phyloP scores from a whole-genome alignment of 2,888 invertebrate genomes.

The Aleiodes leptofemur region DNA sequence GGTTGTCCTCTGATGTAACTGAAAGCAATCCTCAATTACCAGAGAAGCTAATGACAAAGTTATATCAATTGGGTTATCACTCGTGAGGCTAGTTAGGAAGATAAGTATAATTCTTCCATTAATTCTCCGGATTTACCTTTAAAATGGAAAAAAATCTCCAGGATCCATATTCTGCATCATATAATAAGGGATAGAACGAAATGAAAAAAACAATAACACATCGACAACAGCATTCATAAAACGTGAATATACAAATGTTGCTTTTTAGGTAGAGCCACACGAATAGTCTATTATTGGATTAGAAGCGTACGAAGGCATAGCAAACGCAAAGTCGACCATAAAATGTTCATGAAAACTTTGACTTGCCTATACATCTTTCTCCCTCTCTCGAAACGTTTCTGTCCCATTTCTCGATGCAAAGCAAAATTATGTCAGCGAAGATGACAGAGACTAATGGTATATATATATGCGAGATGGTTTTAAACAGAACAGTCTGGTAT shows the following conservation, averaged over 20 bases:
- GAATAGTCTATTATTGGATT: conserved; percentile 43
- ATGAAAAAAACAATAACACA: background rate
- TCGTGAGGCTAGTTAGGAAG: background rate
- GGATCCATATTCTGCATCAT: conserved; percentile 68
- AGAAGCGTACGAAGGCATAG: conserved; percentile 24
- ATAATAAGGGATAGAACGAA: conserved; percentile 11
- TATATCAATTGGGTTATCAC: background rate
- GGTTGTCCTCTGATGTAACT: conserved; percentile 59
- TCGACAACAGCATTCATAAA: conserved; percentile 8
- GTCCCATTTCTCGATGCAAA: conserved; percentile 29
- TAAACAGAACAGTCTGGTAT: conserved; percentile 36
- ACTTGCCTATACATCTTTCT: conserved; percentile 29
- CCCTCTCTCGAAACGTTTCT: conserved; percentile 2
- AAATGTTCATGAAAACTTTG: conserved; percentile 2
- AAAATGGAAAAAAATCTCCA: conserved; percentile 61
- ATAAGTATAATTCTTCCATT: conserved; percentile 3
- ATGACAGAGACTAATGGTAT: conserved; percentile 41
- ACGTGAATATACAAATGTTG: conserved; percentile 33
- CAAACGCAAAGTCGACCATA: conserved; percentile 20
- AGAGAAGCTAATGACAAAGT: background rate
- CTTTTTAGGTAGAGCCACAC: conserved; percentile 38
- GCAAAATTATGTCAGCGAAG: conserved; percentile 43
- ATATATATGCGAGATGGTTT: conserved; percentile 46
- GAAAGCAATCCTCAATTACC: conserved; percentile 20
- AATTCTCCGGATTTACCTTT: background rate